Evolutionary conservation across 2,113 vertebrate species (phyloP).

Genomic region (Thunnus thynnus): DNA sequence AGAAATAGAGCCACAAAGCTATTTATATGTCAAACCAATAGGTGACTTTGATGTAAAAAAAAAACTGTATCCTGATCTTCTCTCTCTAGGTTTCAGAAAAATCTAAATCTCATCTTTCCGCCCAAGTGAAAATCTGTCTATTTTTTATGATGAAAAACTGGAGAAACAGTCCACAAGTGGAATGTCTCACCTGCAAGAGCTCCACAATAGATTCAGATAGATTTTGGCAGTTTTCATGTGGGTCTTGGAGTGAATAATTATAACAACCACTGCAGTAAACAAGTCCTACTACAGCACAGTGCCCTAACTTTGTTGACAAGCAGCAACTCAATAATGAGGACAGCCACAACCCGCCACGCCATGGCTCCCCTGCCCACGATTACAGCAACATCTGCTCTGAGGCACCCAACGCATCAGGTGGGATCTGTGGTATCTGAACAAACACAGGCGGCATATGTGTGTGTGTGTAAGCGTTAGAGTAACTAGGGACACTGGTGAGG

Average conservation of each 20-base stretch:
- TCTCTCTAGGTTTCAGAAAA: not conserved
- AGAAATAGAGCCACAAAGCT: not conserved
- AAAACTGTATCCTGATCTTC: too few species aligned
- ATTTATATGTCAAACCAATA: not conserved
- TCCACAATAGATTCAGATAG: not conserved
- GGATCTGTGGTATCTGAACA: slow-evolving; percentile 50
- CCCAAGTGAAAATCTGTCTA: not conserved
- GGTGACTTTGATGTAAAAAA: not conserved
- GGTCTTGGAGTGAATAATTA: slow-evolving; percentile 31
- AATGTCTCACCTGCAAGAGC: not conserved
- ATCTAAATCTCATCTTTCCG: not conserved
- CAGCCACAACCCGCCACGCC: slow-evolving; percentile 25
- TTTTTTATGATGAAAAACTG: not conserved
- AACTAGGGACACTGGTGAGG: slow-evolving; percentile 59
- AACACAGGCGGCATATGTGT: slow-evolving; percentile 64
- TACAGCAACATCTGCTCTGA: slow-evolving; percentile 72
- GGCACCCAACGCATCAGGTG: slow-evolving; percentile 69
- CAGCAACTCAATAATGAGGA: slow-evolving; percentile 57
- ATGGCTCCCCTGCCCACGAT: slow-evolving; percentile 38
- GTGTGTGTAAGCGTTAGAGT: slow-evolving; percentile 40
- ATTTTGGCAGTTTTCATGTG: slow-evolving; percentile 8
- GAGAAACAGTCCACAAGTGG: not conserved
- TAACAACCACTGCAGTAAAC: slow-evolving; percentile 46
- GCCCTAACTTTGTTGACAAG: slow-evolving; percentile 18
- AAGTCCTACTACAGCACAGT: slow-evolving; percentile 26